These are phyloP conservation scores for Phymastichus coffea DNA, from an alignment of 1,140 invertebrate genomes.

Conservation along the genomic window DNA sequence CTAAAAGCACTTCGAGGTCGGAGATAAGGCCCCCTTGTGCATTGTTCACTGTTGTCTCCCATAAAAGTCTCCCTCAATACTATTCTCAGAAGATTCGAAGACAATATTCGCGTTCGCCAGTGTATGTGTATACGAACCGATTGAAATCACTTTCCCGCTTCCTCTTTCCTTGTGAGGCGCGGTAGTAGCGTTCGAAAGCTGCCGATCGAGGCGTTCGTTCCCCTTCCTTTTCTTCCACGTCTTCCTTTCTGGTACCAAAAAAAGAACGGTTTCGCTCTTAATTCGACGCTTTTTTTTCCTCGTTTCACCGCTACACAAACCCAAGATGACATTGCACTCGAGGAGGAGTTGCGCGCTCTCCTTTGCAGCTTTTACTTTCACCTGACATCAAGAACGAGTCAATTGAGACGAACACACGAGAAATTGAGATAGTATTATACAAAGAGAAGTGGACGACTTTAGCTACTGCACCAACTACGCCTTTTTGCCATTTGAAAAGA, in stretches of 20 bases:
- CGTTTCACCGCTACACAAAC: background rate
- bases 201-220: background rate
- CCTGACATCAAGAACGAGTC: background rate
- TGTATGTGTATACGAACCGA: too few species aligned
- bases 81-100: constrained; percentile 35
- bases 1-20: background rate
- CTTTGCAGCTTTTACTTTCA: constrained; percentile 22
- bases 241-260: background rate
- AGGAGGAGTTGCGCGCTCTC: background rate
- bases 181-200: constrained; percentile 31
- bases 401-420: too few species aligned
- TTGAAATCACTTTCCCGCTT: constrained; percentile 48
- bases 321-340: background rate
- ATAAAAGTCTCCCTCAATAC: constrained; percentile 33
- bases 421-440: too few species aligned
- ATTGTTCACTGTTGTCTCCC: constrained; percentile 28
- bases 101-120: too few species aligned
- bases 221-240: too few species aligned
- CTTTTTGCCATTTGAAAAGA: too few species aligned
- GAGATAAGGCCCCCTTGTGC: background rate
- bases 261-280: constrained; percentile 19
- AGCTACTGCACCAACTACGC: background rate
- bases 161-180: constrained; percentile 36
- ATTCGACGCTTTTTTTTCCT: constrained; percentile 6
- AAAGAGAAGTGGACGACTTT: constrained; percentile 19